Conservation (phyloP, 1,140 invertebrate genomes). For the Hylyphantes graminicola region DNA sequence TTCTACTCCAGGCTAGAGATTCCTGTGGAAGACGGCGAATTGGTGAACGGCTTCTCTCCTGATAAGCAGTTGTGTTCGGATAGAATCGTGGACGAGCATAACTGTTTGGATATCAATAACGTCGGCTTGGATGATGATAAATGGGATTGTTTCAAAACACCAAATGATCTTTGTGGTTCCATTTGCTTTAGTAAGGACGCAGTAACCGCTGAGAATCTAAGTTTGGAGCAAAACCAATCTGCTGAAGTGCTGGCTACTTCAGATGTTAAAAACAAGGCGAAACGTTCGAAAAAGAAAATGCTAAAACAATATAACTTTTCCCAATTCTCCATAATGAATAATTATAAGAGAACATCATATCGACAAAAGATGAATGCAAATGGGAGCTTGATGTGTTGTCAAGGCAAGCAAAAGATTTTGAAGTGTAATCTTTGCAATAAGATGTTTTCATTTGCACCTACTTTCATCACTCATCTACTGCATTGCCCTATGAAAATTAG, state of each 20-base stretch:
- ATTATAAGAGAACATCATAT: slow-evolving; percentile 4
- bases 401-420: slow-evolving; percentile 16
- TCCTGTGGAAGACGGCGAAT: slow-evolving; percentile 64
- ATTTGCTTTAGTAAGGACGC: neutral
- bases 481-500: neutral
- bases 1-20: slow-evolving; percentile 66
- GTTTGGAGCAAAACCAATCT: neutral
- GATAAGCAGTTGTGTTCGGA: slow-evolving; percentile 62
- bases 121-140: neutral
- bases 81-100: slow-evolving; percentile 65
- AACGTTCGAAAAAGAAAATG: slow-evolving; percentile 18
- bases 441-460: slow-evolving; percentile 28
- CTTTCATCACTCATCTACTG: slow-evolving; percentile 37
- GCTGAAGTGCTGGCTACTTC: neutral
- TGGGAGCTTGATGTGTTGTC: slow-evolving; percentile 68
- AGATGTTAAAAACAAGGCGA: neutral
- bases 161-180: neutral
- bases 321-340: neutral
- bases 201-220: neutral
- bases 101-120: neutral
- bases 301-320: slow-evolving; percentile 25
- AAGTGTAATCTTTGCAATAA: slow-evolving; percentile 15
- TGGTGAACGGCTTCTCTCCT: slow-evolving; percentile 24
- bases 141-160: slow-evolving; percentile 1
- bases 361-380: slow-evolving; percentile 58